Conservation (phyloP, 2,113 vertebrate species). For the Tachysurus fulvidraco region DNA sequence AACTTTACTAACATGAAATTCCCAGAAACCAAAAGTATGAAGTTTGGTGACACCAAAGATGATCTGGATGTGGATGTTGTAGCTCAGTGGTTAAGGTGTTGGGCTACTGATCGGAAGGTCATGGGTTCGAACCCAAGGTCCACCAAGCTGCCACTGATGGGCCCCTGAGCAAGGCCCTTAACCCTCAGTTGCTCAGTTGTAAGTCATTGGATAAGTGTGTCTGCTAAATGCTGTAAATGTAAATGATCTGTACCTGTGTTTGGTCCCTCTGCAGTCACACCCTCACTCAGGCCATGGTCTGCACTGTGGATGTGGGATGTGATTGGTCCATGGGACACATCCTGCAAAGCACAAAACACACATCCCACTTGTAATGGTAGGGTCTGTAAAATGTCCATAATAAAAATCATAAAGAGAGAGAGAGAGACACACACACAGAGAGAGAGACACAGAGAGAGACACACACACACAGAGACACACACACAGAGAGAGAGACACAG, state of each 20-base stretch:
- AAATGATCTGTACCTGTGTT: constrained; percentile 83
- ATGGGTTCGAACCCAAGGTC: too few relatives aligned
- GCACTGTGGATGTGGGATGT: constrained; percentile 79
- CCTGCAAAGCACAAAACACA: constrained; percentile 55
- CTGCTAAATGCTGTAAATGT: too few relatives aligned
- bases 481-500: neutral
- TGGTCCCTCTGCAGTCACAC: constrained; percentile 79
- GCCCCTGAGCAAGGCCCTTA: too few relatives aligned
- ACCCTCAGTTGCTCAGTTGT: too few relatives aligned
- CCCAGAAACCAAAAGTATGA: neutral
- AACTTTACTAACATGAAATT: neutral
- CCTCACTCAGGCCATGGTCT: constrained; percentile 81
- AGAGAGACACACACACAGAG: neutral
- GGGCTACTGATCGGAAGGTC: too few relatives aligned
- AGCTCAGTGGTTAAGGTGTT: too few relatives aligned
- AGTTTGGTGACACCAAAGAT: neutral
- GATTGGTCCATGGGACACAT: constrained; percentile 73
- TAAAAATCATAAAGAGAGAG: too few relatives aligned
- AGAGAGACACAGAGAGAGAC: neutral
- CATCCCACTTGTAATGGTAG: neutral
- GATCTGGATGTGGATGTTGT: too few relatives aligned
- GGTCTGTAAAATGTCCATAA: neutral
- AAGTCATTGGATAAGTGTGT: too few relatives aligned
- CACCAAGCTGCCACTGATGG: too few relatives aligned
- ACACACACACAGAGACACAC: neutral